Percentiles rank a stretch among this genome's conserved stretches.
These are phyloP conservation scores for Cephus runcator DNA, from an alignment of 2,888 invertebrate species.

Conservation along the genomic window DNA sequence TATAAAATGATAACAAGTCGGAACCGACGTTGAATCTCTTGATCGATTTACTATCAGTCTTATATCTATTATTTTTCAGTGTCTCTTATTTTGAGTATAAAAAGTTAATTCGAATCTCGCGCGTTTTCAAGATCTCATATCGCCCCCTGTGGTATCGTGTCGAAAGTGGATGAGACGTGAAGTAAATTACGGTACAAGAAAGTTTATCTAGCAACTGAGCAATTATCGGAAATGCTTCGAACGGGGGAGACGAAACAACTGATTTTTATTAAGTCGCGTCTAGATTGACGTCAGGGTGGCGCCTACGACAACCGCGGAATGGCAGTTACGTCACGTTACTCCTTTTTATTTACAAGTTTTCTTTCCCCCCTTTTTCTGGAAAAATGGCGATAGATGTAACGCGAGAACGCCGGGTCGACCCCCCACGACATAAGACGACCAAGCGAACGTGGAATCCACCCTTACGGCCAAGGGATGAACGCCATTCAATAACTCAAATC, in stretches of 20 bases:
- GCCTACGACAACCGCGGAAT: slow-evolving; percentile 35
- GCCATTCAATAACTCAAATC: slow-evolving; percentile 61
- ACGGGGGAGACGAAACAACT: slow-evolving; percentile 29
- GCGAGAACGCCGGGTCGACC: slow-evolving; percentile 1
- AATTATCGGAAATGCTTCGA: background rate
- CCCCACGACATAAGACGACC: background rate
- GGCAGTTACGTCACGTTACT: slow-evolving; percentile 39
- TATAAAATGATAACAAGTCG: background rate
- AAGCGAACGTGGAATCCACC: slow-evolving; percentile 8
- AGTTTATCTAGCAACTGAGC: background rate
- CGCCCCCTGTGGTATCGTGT: background rate
- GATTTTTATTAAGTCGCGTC: slow-evolving; percentile 44
- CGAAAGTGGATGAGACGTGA: background rate
- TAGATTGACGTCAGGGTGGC: slow-evolving; percentile 29
- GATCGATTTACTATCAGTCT: background rate
- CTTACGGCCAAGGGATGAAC: slow-evolving; percentile 33
- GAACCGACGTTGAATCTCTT: background rate
- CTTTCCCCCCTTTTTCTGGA: slow-evolving; percentile 27
- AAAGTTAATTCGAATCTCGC: background rate
- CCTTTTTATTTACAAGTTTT: slow-evolving; percentile 56
- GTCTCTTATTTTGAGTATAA: background rate
- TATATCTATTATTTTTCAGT: background rate
- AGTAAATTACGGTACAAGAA: background rate
- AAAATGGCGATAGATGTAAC: slow-evolving; percentile 49
- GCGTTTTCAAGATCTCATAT: background rate